Evolutionary conservation across 1,140 invertebrate species (phyloP), one percentile per base, ranked within the genome.

Genomic region (Neotoxoptera formosana): DNA sequence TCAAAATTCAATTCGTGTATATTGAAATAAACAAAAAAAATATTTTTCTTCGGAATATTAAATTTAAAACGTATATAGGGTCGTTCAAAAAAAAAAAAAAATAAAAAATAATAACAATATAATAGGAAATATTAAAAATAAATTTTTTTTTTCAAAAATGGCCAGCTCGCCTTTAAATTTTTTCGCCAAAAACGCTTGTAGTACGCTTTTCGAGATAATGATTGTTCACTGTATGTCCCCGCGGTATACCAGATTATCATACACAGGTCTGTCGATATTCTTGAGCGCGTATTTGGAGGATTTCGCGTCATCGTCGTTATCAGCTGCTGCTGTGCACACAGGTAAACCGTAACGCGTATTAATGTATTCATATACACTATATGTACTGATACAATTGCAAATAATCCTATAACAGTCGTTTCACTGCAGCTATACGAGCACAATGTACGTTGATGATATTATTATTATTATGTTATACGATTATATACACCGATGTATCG

Each of bases 121-220:
- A 67, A n/a, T n/a, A n/a, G n/a, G n/a, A 76, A 76, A 67, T 67
- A 67, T 67, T 17, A n/a, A 67, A 76, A 76, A 76, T 76, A 76
- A 30, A 67, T 14, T n/a, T 67, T 30, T n/a, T 67, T 30, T 25
- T 60, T 60, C 1, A 30, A 9, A 11, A 67, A 67, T n/a, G 2
- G 11, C 30, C 14, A 1, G 25, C 8, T 67, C 14, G 60, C 4
- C 25, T 67, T n/a, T n/a, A n/a, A n/a, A n/a, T n/a, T n/a, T n/a
- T 56, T 56, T 56, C 23, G 23, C n/a, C n/a, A 25, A 1, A 67
- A 4, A 67, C 11, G 11, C n/a, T 67, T n/a, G 11, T n/a, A n/a
- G 3, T 53, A 23, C 21, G 51, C 41, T 1, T 53, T 60, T 60
- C 25, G 56, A 60, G 23, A 60, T 60, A 60, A 60, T n/a, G 14